These are phyloP conservation scores for Pyrocephalus nanus DNA, from an alignment of 2,797 vertebrate genomes.

Conservation along the genomic window DNA sequence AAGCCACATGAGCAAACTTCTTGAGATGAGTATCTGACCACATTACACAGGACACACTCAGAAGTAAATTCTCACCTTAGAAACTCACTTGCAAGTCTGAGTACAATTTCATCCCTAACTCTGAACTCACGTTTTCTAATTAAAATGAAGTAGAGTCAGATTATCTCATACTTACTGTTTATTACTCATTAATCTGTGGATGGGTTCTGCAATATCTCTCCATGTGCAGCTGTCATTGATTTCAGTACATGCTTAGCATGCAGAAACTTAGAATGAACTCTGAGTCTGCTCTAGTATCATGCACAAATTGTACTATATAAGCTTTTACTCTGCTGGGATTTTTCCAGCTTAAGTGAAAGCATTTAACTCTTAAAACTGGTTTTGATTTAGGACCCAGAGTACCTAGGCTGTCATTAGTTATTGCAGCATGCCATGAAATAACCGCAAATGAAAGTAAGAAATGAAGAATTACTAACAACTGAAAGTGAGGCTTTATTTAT, in stretches of 20 bases:
- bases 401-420: conserved; percentile 6
- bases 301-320: not conserved
- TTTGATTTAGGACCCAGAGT: not conserved
- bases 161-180: not conserved
- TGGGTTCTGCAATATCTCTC: not conserved
- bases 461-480: conserved; percentile 9
- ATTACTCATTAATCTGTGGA: not conserved
- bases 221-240: conserved; percentile 25
- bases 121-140: not conserved
- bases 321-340: not conserved
- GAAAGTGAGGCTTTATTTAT: conserved; percentile 1
- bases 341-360: conserved; percentile 8
- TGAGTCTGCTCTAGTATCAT: not conserved
- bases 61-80: not conserved
- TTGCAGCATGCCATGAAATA: not conserved
- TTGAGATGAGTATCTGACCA: not conserved
- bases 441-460: not conserved
- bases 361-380: conserved; percentile 23
- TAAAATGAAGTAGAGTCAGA: not conserved
- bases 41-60: not conserved
- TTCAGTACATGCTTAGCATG: not conserved
- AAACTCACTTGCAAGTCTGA: not conserved
- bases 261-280: conserved; percentile 24
- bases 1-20: not conserved
- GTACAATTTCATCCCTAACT: not conserved